Conservation (phyloP, 2,113 vertebrate species). For the Trochalopteron elliotii region DNA sequence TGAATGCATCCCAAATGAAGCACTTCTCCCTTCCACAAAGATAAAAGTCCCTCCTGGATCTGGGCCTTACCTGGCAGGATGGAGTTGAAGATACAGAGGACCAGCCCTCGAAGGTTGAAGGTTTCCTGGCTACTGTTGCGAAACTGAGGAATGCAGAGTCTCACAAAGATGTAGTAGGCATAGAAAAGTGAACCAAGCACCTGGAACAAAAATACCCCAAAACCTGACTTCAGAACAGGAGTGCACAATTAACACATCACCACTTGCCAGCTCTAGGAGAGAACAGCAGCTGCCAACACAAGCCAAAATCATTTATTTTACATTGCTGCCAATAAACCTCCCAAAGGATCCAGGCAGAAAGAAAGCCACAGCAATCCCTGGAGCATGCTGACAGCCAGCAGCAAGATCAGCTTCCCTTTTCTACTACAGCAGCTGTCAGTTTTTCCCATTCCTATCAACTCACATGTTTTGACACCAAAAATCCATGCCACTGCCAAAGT, state of each 20-base stretch:
- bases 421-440: background rate
- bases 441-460: background rate
- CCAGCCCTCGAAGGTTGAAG: conserved; percentile 86
- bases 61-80: conserved; percentile 87
- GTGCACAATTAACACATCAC: background rate
- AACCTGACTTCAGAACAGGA: background rate
- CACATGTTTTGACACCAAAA: background rate
- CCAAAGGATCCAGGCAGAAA: background rate
- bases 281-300: background rate
- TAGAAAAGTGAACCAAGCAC: conserved; percentile 93
- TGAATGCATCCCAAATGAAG: background rate
- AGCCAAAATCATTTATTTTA: background rate
- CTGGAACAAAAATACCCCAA: conserved; percentile 61
- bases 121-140: conserved; percentile 85
- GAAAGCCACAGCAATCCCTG: background rate
- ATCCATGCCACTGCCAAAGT: background rate
- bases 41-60: background rate
- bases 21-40: background rate
- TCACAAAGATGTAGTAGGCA: conserved; percentile 91
- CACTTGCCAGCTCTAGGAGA: background rate
- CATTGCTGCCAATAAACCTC: background rate
- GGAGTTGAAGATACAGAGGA: conserved; percentile 94
- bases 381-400: background rate
- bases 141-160: conserved; percentile 90
- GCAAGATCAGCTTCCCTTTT: background rate